Evolutionary conservation across 2,113 vertebrate genomes (phyloP).

Genomic region (Periophthalmodon schlosseri): DNA sequence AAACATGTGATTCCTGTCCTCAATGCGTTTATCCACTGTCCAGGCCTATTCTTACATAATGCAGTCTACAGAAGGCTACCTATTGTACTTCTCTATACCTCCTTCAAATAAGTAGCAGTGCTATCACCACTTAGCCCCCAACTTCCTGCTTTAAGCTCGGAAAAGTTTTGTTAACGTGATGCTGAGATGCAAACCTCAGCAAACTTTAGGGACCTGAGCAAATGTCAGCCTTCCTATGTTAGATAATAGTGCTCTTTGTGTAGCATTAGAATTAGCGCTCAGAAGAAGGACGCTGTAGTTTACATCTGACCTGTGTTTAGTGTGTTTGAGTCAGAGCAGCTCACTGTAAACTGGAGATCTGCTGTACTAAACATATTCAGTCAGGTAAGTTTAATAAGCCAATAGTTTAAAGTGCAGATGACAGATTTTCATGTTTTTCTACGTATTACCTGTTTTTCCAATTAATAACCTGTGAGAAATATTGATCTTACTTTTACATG

Average conservation of each 20-base stretch:
- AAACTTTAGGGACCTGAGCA: slow-evolving; percentile 25
- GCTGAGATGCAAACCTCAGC: slow-evolving; percentile 21
- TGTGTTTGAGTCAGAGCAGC: slow-evolving; percentile 14
- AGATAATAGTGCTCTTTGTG: slow-evolving; percentile 53
- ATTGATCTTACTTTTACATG: too few species aligned
- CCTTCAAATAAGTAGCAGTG: background rate
- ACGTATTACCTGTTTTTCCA: too few species aligned
- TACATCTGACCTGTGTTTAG: slow-evolving; percentile 12
- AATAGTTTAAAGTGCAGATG: too few species aligned
- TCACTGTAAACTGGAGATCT: slow-evolving; percentile 12
- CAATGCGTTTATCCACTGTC: background rate
- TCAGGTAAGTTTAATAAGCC: too few species aligned
- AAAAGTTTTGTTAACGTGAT: background rate
- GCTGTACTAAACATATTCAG: too few species aligned
- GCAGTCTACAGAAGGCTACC: background rate
- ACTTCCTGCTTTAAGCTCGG: background rate
- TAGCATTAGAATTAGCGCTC: slow-evolving; percentile 35
- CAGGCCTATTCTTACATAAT: background rate
- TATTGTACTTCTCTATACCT: background rate
- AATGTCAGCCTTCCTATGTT: slow-evolving; percentile 38
- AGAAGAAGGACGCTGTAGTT: slow-evolving; percentile 54
- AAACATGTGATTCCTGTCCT: background rate
- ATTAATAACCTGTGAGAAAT: too few species aligned
- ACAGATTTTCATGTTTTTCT: too few species aligned
- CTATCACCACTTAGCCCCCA: background rate